Base-by-base conservation (phyloP, 2,797 vertebrate genomes). In the Lacerta bilineata region DNA sequence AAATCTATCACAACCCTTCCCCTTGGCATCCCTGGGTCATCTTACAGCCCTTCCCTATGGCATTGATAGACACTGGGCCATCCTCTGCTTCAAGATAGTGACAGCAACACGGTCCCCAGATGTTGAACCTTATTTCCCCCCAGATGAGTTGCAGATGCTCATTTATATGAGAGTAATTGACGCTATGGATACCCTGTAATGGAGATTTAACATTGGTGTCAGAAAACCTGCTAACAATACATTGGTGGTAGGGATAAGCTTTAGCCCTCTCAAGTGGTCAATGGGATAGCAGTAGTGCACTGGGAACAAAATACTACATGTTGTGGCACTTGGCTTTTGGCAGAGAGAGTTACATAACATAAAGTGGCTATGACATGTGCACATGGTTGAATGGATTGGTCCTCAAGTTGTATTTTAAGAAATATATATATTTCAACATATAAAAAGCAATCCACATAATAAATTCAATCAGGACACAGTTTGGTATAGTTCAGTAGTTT, bases 401-500 rank as follows among this genome's bases (percentile, higher is more conserved):
- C 20, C 23, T 39, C 41, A 84, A 20, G 61, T 20, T 8, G 20
- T 25, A 68, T 25, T 39, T 0, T 64, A 4, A 0, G 33, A 79
- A 15, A 55, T 4, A 55, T 64, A 59, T 81, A 80, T 17, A 41
- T 0, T 61, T 13, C 0, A 61, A 78, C 80, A 80, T 81, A 8
- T 59, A 10, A 74, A 41, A 29, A 90, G 41, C 25, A 75, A 1
- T 36, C 39, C 0, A 0, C 20, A 55, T 77, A 68, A 78, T 20
- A 66, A 91, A 72, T 69, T 90, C 23, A 66, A 64, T 66, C 50
- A 43, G n/a, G 61, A 76, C 82, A n/a, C 25, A 43, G 39, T 64
- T 87, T 76, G 27, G 17, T 76, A 36, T 66, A 82, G 43, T 29
- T 75, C 39, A 83, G 80, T 43, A 25, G 15, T 76, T 83, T 83